Evolutionary conservation across 2,113 vertebrate genomes (phyloP), one percentile per base, ranked within the genome.

Genomic region (Panthera leo): DNA sequence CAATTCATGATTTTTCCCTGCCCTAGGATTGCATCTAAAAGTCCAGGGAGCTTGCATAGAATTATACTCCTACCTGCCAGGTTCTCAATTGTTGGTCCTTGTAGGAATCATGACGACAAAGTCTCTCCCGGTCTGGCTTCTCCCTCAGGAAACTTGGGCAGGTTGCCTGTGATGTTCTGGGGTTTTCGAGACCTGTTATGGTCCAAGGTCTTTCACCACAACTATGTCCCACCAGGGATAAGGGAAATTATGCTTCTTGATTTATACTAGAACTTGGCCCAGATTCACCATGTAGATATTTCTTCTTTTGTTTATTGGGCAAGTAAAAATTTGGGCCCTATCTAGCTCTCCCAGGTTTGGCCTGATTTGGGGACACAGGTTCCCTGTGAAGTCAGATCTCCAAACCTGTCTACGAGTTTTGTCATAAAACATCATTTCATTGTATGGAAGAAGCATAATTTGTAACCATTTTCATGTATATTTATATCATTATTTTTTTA

Each of bases 401-500:
- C 71, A 96, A 78, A 88, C 36, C 78, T 65, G 10, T 42, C 36
- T 58, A 73, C 23, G 34, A 94, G 10, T 79, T 95, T 87, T 48
- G 90, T 87, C 90, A 93, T 55, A 90, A 94, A 83, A 51, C 29
- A 93, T 80, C 39, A 25, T 76, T 91, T 97, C 55, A 67, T 42
- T 58, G 25, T 65, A 58, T 94, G 23, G 85, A 92, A 84, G 8
- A 79, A 70, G 34, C 29, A 53, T 76, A 68, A 82, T 87, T 88
- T 89, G 82, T 82, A 75, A 85, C 13, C n/a, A 51, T 53, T 93
- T 70, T 85, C 45, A 91, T 92, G 3, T 61, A 55, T 91, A 91
- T 83, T 83, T 91, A 95, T 82, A 78, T 39, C n/a, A n/a, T n/a
- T n/a, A 87, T 85, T 95, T 71, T n/a, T 95, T 97, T 93, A 34